phyloP scores from a whole-genome alignment of 1,140 invertebrate genomes.

The Heliconius nattereri region DNA sequence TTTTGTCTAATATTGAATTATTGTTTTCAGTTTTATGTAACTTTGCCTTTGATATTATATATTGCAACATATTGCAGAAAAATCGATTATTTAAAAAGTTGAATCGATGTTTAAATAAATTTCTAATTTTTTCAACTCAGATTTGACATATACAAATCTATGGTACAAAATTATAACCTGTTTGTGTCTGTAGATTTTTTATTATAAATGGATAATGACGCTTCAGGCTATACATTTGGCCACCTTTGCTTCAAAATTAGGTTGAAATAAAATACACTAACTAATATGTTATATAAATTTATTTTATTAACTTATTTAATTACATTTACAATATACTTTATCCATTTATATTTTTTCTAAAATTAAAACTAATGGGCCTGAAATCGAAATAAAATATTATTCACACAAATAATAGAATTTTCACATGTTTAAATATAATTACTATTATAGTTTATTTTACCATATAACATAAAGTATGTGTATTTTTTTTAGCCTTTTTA shows the following conservation, averaged over 20 bases:
- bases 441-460: too few species aligned
- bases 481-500: neutral
- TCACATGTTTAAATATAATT: too few species aligned
- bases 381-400: too few species aligned
- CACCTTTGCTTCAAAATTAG: neutral
- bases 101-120: neutral
- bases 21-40: too few species aligned
- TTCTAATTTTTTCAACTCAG: neutral
- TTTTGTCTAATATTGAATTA: too few species aligned
- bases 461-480: neutral
- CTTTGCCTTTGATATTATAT: too few species aligned
- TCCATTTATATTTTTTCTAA: too few species aligned
- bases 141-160: neutral
- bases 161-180: neutral
- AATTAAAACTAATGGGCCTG: too few species aligned
- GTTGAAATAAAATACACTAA: neutral
- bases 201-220: neutral
- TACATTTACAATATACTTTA: too few species aligned
- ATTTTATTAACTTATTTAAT: too few species aligned
- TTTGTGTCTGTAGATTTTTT: constrained; percentile 1
- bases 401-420: too few species aligned
- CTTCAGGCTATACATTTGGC: neutral
- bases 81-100: neutral
- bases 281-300: neutral
- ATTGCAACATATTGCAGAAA: too few species aligned